Conservation (phyloP, 2,113 vertebrate genomes). For the Panthera leo region DNA sequence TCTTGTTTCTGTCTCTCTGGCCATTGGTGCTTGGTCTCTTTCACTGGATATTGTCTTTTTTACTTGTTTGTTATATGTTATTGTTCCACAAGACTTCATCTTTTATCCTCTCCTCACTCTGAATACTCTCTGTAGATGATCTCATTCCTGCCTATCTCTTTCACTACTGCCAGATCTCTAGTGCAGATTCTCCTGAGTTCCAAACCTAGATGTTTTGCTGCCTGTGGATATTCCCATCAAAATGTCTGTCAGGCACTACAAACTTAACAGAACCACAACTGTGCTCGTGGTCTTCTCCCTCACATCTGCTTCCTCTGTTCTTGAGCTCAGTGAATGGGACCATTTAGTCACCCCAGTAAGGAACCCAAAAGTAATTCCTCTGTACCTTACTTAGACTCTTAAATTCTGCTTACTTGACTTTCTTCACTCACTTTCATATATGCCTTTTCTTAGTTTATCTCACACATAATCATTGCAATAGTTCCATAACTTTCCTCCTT, state of each 20-base stretch:
- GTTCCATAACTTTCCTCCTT: background rate
- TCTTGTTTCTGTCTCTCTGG: background rate
- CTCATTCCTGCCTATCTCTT: background rate
- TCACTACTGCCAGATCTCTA: background rate
- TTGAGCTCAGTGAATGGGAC: background rate
- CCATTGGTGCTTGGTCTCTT: background rate
- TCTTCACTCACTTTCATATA: background rate
- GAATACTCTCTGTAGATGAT: background rate
- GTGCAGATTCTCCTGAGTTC: background rate
- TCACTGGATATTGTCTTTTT: background rate
- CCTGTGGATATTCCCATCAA: background rate
- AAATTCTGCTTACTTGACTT: background rate
- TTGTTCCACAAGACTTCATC: background rate
- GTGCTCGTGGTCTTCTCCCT: background rate
- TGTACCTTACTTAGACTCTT: background rate
- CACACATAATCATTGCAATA: background rate
- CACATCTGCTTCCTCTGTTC: background rate
- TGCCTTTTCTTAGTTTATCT: background rate
- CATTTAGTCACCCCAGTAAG: background rate
- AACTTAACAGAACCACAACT: background rate
- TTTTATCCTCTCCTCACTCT: background rate
- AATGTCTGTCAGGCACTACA: background rate
- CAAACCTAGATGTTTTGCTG: background rate
- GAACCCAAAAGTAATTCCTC: background rate
- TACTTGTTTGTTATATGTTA: background rate